A percentile compares a stretch with the other conserved stretches of the same genome.
Evolutionary conservation across 2,797 vertebrate species (phyloP).

Genomic region (Emydoidea blandingii): DNA sequence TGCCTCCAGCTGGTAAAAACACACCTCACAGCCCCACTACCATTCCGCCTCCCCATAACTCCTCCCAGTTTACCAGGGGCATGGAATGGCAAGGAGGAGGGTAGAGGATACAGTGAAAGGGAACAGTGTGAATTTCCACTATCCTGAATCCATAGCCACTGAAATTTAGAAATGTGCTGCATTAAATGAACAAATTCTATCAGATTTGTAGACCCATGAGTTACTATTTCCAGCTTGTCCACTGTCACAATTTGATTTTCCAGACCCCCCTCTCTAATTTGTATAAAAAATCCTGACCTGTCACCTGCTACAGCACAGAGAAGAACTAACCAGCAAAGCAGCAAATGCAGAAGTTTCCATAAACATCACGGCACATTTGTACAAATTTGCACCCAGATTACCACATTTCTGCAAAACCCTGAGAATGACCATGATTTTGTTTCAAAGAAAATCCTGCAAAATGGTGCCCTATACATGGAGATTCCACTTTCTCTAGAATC

Average conservation of each 20-base stretch:
- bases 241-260: neutral
- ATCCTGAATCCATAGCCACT: neutral
- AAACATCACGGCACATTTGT: neutral
- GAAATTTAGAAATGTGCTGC: neutral
- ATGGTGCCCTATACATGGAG: neutral
- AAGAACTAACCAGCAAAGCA: neutral
- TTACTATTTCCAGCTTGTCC: neutral
- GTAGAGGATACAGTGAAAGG: neutral
- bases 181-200: constrained; percentile 12
- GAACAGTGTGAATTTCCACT: neutral
- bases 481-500: neutral
- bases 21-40: neutral
- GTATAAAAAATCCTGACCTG: neutral
- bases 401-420: neutral
- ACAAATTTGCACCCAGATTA: neutral
- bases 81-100: no score
- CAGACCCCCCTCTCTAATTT: rapidly evolving
- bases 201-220: neutral
- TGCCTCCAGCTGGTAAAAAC: neutral
- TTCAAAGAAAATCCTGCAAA: neutral
- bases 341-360: neutral
- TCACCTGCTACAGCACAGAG: neutral
- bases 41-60: neutral
- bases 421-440: neutral
- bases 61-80: neutral